These are phyloP conservation scores for Drosophila nigricruria DNA, from an alignment of 2,888 invertebrate genomes.

Conservation along the genomic window DNA sequence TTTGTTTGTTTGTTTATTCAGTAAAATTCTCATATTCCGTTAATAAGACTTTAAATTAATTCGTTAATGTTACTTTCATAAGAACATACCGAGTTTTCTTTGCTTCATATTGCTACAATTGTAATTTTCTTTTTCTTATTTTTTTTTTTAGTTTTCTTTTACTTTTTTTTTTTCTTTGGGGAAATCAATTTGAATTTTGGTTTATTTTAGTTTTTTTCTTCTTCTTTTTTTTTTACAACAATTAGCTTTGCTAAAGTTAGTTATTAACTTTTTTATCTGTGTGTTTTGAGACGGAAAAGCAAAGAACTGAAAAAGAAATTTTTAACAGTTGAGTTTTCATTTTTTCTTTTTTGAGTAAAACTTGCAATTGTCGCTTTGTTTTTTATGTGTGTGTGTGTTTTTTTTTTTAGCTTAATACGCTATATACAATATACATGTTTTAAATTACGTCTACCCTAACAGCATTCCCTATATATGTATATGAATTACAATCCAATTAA, in stretches of 20 bases:
- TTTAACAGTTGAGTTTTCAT: conserved; percentile 19
- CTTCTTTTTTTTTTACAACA: conserved; percentile 77
- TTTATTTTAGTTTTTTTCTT: conserved; percentile 42
- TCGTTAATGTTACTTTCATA: conserved; percentile 81
- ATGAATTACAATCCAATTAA: conserved; percentile 70
- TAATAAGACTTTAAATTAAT: conserved; percentile 80
- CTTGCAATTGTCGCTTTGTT: conserved; percentile 33
- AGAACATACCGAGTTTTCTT: conserved; percentile 79
- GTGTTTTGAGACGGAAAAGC: conserved; percentile 38
- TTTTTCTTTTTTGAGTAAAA: conserved; percentile 19
- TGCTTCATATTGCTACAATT: conserved; percentile 76
- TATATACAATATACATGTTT: conserved; percentile 78
- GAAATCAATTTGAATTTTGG: conserved; percentile 63
- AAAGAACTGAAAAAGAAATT: conserved; percentile 31
- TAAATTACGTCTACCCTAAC: conserved; percentile 74
- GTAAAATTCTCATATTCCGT: conserved; percentile 80
- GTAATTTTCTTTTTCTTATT: conserved; percentile 33
- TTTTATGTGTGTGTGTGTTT: not conserved
- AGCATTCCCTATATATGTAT: conserved; percentile 71
- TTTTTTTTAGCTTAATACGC: conserved; percentile 60
- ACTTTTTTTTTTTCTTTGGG: conserved; percentile 8
- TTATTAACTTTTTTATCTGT: conserved; percentile 34
- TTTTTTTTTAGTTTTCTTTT: conserved; percentile 18
- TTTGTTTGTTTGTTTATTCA: conserved; percentile 62
- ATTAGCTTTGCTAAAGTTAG: conserved; percentile 84